These are phyloP conservation scores for Spinus pinus DNA, from an alignment of 2,797 vertebrate species.

Conservation along the genomic window DNA sequence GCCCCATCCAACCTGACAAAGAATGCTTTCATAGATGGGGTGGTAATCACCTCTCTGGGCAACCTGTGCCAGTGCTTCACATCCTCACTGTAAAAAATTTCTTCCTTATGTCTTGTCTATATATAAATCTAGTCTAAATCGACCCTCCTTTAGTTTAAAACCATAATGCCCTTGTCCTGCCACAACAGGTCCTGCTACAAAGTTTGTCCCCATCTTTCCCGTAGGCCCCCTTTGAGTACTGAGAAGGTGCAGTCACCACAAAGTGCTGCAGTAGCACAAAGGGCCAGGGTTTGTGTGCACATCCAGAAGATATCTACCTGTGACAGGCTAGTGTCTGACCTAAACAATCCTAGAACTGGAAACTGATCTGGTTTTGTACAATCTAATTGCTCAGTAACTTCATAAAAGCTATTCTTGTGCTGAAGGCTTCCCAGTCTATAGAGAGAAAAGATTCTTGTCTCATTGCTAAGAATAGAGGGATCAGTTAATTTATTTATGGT, in stretches of 20 bases:
- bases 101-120: neutral
- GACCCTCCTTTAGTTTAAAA: neutral
- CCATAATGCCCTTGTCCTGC: neutral
- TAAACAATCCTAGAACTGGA: neutral
- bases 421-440: neutral
- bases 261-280: neutral
- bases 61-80: neutral
- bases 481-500: neutral
- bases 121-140: neutral
- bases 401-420: neutral
- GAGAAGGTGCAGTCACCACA: neutral
- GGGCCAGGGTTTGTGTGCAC: neutral
- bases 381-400: neutral
- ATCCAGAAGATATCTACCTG: neutral
- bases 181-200: neutral
- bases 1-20: neutral
- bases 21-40: neutral
- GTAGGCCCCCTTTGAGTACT: neutral
- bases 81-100: neutral
- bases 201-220: neutral
- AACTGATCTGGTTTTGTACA: neutral
- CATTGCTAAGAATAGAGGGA: neutral
- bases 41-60: neutral
- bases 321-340: neutral
- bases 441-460: neutral